Evolutionary conservation across 2,888 invertebrate genomes (phyloP), one percentile per base, ranked within the genome.

Genomic region (Malachius bipustulatus): DNA sequence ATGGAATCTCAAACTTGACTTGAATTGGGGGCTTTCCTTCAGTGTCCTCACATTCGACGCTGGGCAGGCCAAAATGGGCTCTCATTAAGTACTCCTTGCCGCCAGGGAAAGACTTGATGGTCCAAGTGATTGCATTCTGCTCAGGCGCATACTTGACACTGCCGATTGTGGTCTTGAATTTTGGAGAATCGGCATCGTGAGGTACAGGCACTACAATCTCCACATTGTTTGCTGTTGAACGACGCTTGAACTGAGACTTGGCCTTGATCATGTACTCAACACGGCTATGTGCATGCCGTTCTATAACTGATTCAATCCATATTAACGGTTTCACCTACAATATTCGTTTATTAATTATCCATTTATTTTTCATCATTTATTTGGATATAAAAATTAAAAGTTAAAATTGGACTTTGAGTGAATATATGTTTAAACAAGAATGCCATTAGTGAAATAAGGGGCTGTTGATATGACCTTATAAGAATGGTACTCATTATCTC

Each of bases 251-350:
- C 63, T 97, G 97, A 16, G 93, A 93, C 63, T 96, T 91, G 0
- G 97, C 97, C 66, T 97, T 97, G 37, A 97, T 91, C 94, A 97
- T 97, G 61, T 93, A 97, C 56, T 97, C 97, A 6, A 98, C 94
- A 44, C 97, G 72, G 37, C 94, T 94, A 62, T 97, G 96, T 8
- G 85, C 90, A 65, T 97, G 94, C 13, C 94, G 75, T 59, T 97
- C 97, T 54, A 97, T 96, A 2, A 94, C 91, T 4, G 96, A 94
- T 62, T 98, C 97, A 41, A 98, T 96, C 97, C 97, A 97, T 56
- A 97, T 94, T 42, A 97, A 63, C 0, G 97, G 97, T 56, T 98
- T 97, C 4, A 85, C 63, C 56, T 56, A 36, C 26, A 43, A 28
- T 40, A 39, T n/a, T n/a, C n/a, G n/a, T n/a, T 24, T 34, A 26